phyloP scores from a whole-genome alignment of 2,797 vertebrate species.

The Sebastes wilsoni region DNA sequence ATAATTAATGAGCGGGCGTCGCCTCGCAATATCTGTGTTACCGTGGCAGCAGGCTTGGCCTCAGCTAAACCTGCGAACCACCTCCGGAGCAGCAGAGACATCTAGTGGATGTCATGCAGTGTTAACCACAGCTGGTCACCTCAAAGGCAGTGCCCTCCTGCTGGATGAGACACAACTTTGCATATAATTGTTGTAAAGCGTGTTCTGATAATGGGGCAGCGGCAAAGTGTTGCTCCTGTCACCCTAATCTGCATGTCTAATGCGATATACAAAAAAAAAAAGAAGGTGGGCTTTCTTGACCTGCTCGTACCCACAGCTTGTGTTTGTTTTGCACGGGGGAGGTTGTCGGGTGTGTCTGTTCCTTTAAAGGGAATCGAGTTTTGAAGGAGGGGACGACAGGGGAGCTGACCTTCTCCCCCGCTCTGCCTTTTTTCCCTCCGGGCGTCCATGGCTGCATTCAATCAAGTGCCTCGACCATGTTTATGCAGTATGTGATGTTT shows the following conservation, averaged over 20 bases:
- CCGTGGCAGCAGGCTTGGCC: conserved; percentile 64
- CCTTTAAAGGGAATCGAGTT: conserved; percentile 71
- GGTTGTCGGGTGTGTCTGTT: conserved; percentile 53
- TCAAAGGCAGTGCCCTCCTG: conserved; percentile 22
- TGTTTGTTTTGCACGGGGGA: conserved; percentile 38
- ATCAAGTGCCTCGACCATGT: conserved; percentile 71
- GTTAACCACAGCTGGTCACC: conserved; percentile 21
- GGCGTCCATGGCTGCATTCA: conserved; percentile 68
- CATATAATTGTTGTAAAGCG: background rate
- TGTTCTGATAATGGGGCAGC: background rate
- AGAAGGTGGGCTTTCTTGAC: conserved; percentile 11
- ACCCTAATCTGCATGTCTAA: background rate
- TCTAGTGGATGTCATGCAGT: conserved; percentile 64
- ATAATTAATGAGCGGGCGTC: conserved; percentile 69
- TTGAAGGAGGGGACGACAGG: conserved; percentile 59
- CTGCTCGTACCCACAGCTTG: background rate
- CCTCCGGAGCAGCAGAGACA: conserved; percentile 63
- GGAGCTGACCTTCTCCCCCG: conserved; percentile 69
- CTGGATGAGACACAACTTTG: conserved; percentile 13
- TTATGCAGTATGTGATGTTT: conserved; percentile 76
- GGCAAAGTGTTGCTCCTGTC: background rate
- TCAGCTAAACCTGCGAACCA: conserved; percentile 19
- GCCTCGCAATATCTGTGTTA: conserved; percentile 60
- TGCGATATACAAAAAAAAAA: background rate
- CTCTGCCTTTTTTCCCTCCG: conserved; percentile 45